Base-by-base conservation (phyloP, 1,140 invertebrate species). In the Wasmannia auropunctata region DNA sequence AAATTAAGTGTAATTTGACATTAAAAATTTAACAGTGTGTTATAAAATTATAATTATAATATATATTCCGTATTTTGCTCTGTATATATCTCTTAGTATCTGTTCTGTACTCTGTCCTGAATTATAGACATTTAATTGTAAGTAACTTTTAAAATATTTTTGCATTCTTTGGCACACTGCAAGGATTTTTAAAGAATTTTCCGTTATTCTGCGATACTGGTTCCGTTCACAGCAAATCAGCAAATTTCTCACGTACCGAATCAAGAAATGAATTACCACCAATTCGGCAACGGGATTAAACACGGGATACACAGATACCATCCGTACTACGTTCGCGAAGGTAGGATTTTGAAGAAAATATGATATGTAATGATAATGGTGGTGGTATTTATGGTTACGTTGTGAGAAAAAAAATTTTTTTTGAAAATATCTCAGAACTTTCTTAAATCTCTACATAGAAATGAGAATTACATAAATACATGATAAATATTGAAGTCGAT, bases 161-260 rank as follows among this genome's bases (percentile, higher is more conserved):
- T 25, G 31, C n/a, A 75, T 56, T 37, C 11, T 58, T 75, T 0
- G 34, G 16, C 25, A 37, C 34, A 10, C 37, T 56, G 19, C 11
- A 37, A 34, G n/a, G 7, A 75, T 54, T 31, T n/a, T 54, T 54
- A 34, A 54, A 72, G 34, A 72, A 16, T 31, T 40, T 75, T 19
- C 72, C 34, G 34, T 75, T 58, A 54, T 54, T n/a, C n/a, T 75
- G 34, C 54, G 16, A 58, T 60, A 75, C 5, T 72, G 28, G 37
- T 75, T 72, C 67, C 43, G 19, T 70, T 37, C 70, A 56, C 70
- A 75, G 70, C 37, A 75, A 34, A 70, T 70, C 69, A 37, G 14
- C 28, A 74, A 54, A 74, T 74, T 74, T 31, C 31, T 74, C 54
- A 34, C 14, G 49, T 49, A 74, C n/a, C 31, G 37, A 54, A 49